These are phyloP conservation scores for Gibbula magus DNA, from an alignment of 2,888 invertebrate species.

Conservation along the genomic window DNA sequence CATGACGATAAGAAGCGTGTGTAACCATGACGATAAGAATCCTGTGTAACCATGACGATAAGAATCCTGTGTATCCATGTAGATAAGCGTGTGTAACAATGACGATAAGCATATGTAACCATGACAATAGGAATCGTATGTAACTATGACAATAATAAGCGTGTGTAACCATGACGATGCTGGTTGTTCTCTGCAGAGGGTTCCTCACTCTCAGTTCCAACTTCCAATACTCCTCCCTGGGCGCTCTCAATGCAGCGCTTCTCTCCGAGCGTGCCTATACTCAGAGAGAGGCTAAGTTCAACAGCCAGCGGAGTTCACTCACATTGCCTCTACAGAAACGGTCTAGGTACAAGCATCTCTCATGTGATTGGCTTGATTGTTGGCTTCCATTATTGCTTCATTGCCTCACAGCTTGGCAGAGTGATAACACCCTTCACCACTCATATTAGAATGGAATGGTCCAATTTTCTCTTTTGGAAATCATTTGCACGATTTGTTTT, in stretches of 20 bases:
- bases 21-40: too few relatives aligned
- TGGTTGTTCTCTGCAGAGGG: conserved; percentile 54
- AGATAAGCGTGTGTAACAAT: too few relatives aligned
- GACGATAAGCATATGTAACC: too few relatives aligned
- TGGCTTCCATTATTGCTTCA: conserved; percentile 9
- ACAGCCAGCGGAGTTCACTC: conserved; percentile 46
- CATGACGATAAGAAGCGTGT: too few relatives aligned
- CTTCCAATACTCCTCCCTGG: conserved; percentile 62
- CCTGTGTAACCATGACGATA: too few relatives aligned
- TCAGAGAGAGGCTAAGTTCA: conserved; percentile 14
- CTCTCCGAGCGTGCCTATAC: conserved; percentile 39
- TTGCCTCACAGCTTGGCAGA: not conserved
- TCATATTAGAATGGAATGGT: too few relatives aligned
- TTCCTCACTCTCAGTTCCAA: conserved; percentile 63
- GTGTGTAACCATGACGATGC: not conserved
- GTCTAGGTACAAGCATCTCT: conserved; percentile 40
- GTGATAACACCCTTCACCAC: not conserved
- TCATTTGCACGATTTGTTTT: too few relatives aligned
- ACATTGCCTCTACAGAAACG: conserved; percentile 56
- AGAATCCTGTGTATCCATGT: too few relatives aligned
- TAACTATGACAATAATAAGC: too few relatives aligned
- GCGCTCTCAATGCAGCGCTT: conserved; percentile 61
- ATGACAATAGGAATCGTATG: too few relatives aligned
- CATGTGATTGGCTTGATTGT: conserved; percentile 4
- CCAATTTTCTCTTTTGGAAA: too few relatives aligned